These are phyloP conservation scores for Rosalia funebris DNA, from an alignment of 2,888 invertebrate genomes.

Conservation along the genomic window DNA sequence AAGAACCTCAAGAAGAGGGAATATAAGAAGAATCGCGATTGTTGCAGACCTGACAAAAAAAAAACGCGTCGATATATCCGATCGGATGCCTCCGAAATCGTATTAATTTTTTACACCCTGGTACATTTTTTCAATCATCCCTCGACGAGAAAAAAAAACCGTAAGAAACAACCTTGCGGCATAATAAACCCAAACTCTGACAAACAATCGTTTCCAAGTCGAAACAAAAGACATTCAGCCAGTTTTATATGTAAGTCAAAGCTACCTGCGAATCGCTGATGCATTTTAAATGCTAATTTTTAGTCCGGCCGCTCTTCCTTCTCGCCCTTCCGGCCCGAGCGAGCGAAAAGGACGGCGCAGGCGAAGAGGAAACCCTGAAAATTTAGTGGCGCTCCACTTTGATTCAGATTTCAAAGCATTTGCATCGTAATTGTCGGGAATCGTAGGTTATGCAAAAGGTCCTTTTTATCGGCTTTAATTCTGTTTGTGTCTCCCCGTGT, in stretches of 20 bases:
- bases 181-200: constrained; percentile 21
- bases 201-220: constrained; percentile 26
- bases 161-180: constrained; percentile 3
- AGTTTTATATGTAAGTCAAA: constrained; percentile 36
- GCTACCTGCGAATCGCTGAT: constrained; percentile 42
- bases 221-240: constrained; percentile 30
- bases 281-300: constrained; percentile 45
- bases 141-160: background rate
- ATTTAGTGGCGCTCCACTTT: constrained; percentile 17
- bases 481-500: constrained; percentile 26
- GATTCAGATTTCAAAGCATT: constrained; percentile 32
- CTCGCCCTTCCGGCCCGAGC: background rate
- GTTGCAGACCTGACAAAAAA: no score
- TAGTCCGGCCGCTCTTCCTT: constrained; percentile 16
- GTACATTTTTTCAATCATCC: background rate
- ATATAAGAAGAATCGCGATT: no score
- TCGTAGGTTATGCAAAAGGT: constrained; percentile 29
- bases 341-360: constrained; percentile 8
- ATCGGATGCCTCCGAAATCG: no score
- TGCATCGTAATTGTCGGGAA: constrained; percentile 36
- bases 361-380: constrained; percentile 7
- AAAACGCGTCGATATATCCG: no score
- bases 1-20: no score
- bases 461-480: constrained; percentile 34
- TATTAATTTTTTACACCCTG: background rate